Base-by-base conservation (phyloP, 2,113 vertebrate species). In the Vulpes vulpes region DNA sequence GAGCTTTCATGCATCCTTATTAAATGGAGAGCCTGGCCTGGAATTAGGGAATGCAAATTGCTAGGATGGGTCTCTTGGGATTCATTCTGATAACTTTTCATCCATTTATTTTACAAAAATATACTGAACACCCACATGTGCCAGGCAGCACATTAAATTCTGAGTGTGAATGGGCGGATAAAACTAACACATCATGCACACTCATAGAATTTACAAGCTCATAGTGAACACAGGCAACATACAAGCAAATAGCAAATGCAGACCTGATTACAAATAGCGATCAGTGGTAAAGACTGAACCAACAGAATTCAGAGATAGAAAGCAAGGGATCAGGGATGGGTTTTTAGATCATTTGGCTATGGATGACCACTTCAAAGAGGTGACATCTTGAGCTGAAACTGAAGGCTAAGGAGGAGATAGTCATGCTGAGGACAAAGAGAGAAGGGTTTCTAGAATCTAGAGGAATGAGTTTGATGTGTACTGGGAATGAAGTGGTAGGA, bases 101-200 rank as follows among this genome's bases (percentile, higher is more conserved):
- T 25, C 59, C n/a, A 67, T 60, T 97, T 78, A 65, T 91, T 90
- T 53, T 71, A 57, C 12, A 84, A 80, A 95, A 90, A n/a, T 57
- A 51, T 25, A 1, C 38, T 8, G 30, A 83, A 16, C n/a, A 17
- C 23, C 80, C 88, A 25, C n/a, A 4, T 43, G 30, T 49, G 17
- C 20, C 25, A 71, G 22, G 14, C 19, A 32, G 55, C 55, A 3
- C 22, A n/a, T 23, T 73, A 60, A 60, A 53, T 19, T 92, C 64
- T 43, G 43, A 73, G 60, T 49, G 17, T 7, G 43, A 38, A 11
- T 8, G 49, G 74, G 23, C n/a, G 3, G 57, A 7, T 30, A 80
- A 92, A 89, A 62, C 27, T 27, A 59, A 10, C 15, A 53, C 14
- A 16, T n/a, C 62, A 53, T 9, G 14, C 32, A 11, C 43, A 20